A percentile compares a stretch with the other conserved stretches of the same genome.
Conservation (phyloP, 2,113 vertebrate species). For the Piaya cayana region DNA sequence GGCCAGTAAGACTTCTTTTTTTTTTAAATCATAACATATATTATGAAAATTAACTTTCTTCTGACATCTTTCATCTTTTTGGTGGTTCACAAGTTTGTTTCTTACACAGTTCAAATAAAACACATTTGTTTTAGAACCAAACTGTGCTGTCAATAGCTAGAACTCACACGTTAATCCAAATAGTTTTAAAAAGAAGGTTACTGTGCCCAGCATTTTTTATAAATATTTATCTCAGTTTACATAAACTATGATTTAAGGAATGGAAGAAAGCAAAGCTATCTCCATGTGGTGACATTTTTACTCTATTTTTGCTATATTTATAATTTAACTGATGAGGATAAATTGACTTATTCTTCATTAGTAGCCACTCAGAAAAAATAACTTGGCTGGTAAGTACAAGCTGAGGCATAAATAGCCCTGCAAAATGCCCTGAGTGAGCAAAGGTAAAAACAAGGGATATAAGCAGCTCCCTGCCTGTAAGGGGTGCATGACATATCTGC, state of each 20-base stretch:
- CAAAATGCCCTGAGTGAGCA: background rate
- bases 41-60: slow-evolving; percentile 11
- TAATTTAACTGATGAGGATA: slow-evolving; percentile 46
- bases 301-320: slow-evolving; percentile 38
- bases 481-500: background rate
- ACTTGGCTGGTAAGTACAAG: slow-evolving; percentile 27
- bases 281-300: slow-evolving; percentile 49
- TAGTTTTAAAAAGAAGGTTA: slow-evolving; percentile 60
- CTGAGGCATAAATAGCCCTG: slow-evolving; percentile 22
- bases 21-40: background rate
- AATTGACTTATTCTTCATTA: slow-evolving; percentile 45
- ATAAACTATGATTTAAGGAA: slow-evolving; percentile 62
- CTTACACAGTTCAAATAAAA: slow-evolving; percentile 3
- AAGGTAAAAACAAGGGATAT: background rate
- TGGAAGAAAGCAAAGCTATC: slow-evolving; percentile 50
- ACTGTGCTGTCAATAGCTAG: slow-evolving; percentile 55
- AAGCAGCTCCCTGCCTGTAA: background rate
- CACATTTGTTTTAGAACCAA: slow-evolving; percentile 49
- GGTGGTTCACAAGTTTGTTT: background rate
- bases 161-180: slow-evolving; percentile 62
- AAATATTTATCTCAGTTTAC: slow-evolving; percentile 70
- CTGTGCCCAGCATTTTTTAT: slow-evolving; percentile 42
- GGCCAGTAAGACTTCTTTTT: background rate
- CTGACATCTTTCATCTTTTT: background rate
- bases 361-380: slow-evolving; percentile 21